phyloP scores from a whole-genome alignment of 2,888 invertebrate genomes.

The Stegana nigrithorax region DNA sequence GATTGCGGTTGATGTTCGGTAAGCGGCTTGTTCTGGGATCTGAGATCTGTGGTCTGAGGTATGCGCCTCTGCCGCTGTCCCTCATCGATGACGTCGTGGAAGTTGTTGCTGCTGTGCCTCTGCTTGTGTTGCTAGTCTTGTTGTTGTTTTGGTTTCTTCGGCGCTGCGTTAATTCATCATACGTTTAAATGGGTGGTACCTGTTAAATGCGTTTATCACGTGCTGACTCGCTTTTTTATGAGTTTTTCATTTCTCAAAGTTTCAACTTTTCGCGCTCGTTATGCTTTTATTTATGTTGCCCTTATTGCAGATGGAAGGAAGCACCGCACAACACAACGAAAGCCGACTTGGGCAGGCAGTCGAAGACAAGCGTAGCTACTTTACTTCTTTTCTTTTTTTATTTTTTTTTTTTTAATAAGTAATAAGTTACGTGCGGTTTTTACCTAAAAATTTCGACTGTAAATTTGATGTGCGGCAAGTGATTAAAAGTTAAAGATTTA shows the following conservation, averaged over 20 bases:
- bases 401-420: slow-evolving; percentile 7
- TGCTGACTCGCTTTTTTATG: slow-evolving; percentile 49
- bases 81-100: neutral
- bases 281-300: too few relatives aligned
- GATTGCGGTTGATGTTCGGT: neutral
- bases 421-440: slow-evolving; percentile 4
- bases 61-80: neutral
- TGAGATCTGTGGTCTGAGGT: neutral
- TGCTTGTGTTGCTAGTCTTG: neutral
- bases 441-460: too few relatives aligned
- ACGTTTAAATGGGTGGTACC: slow-evolving; percentile 57
- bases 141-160: neutral
- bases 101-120: neutral
- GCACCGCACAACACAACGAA: too few relatives aligned
- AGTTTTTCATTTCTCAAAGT: slow-evolving; percentile 25
- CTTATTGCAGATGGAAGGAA: too few relatives aligned
- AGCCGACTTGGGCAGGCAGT: too few relatives aligned
- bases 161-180: slow-evolving; percentile 50
- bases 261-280: too few relatives aligned
- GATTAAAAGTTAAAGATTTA: slow-evolving; percentile 7
- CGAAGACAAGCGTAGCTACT: too few relatives aligned
- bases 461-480: too few relatives aligned
- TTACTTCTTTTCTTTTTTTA: neutral
- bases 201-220: slow-evolving; percentile 64
- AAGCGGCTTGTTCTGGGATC: neutral